A percentile compares a stretch with the other conserved stretches of the same genome.
Evolutionary conservation across 1,140 invertebrate genomes (phyloP).

Genomic region (Hesperophylax magnus): DNA sequence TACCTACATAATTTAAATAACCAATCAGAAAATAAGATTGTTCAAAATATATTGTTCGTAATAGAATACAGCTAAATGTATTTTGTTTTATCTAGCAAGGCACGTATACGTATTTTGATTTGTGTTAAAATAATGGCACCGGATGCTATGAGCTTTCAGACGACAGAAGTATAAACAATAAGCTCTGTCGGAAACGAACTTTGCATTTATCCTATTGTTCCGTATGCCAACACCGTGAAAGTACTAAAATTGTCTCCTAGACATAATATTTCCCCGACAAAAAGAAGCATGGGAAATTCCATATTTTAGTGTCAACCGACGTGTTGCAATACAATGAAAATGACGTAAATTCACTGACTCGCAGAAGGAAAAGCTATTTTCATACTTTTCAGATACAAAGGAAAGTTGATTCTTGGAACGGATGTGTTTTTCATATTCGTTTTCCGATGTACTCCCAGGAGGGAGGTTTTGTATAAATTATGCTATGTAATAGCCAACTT

Average conservation of each 20-base stretch:
- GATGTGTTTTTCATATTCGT: slow-evolving; percentile 23
- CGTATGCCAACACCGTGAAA: slow-evolving; percentile 34
- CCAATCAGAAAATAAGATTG: too few species aligned
- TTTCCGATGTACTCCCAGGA: not conserved
- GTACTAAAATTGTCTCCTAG: not conserved
- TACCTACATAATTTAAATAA: too few species aligned
- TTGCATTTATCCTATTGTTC: slow-evolving; percentile 37
- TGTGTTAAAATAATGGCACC: slow-evolving; percentile 15
- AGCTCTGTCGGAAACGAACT: slow-evolving; percentile 34
- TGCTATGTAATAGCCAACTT: not conserved
- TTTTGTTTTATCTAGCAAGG: not conserved
- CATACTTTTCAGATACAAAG: slow-evolving; percentile 48
- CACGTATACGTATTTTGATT: not conserved
- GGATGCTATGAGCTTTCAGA: slow-evolving; percentile 23
- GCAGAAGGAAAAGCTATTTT: slow-evolving; percentile 35
- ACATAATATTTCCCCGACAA: slow-evolving; percentile 39
- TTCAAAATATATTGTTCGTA: too few species aligned
- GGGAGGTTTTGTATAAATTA: slow-evolving; percentile 2
- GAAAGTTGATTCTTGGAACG: slow-evolving; percentile 30
- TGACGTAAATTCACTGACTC: slow-evolving; percentile 41
- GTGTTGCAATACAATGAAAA: slow-evolving; percentile 43
- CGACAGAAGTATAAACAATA: slow-evolving; percentile 36
- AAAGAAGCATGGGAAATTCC: slow-evolving; percentile 32
- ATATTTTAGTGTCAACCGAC: slow-evolving; percentile 42
- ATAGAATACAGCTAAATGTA: not conserved